phyloP scores from a whole-genome alignment of 2,888 invertebrate genomes.

The Venusia cambrica region DNA sequence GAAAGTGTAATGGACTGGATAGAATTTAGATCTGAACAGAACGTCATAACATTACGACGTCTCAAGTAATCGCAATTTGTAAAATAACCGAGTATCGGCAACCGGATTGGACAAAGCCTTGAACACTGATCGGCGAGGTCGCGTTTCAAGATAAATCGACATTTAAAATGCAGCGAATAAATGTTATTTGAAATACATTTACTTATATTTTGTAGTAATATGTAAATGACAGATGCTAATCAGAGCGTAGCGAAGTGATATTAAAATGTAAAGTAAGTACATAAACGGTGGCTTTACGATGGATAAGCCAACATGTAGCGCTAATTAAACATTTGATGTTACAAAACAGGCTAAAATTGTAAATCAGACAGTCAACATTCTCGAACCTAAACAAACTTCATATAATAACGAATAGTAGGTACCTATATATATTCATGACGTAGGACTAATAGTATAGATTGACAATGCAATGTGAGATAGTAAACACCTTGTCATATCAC shows the following conservation, averaged over 20 bases:
- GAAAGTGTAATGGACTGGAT: slow-evolving; percentile 3
- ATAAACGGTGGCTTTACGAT: neutral
- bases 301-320: slow-evolving; percentile 1
- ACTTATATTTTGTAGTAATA: no score
- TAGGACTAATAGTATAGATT: no score
- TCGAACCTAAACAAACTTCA: no score
- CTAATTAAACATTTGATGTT: neutral
- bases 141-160: slow-evolving; percentile 24
- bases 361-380: neutral
- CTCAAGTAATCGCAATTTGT: no score
- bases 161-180: slow-evolving; percentile 22
- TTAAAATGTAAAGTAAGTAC: slow-evolving; percentile 1
- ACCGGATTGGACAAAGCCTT: slow-evolving; percentile 23
- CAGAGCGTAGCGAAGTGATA: slow-evolving; percentile 18
- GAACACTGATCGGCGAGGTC: slow-evolving; percentile 27
- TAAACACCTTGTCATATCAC: slow-evolving; percentile 6
- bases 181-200: slow-evolving; percentile 15
- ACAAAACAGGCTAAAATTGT: neutral
- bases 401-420: no score
- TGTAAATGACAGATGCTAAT: slow-evolving; percentile 21
- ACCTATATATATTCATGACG: neutral
- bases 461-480: slow-evolving; percentile 3
- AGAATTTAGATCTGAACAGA: neutral
- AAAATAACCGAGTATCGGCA: slow-evolving; percentile 15
- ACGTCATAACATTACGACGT: no score